These are phyloP conservation scores for Phyllostomus discolor DNA, from an alignment of 2,113 vertebrate species.

Conservation along the genomic window DNA sequence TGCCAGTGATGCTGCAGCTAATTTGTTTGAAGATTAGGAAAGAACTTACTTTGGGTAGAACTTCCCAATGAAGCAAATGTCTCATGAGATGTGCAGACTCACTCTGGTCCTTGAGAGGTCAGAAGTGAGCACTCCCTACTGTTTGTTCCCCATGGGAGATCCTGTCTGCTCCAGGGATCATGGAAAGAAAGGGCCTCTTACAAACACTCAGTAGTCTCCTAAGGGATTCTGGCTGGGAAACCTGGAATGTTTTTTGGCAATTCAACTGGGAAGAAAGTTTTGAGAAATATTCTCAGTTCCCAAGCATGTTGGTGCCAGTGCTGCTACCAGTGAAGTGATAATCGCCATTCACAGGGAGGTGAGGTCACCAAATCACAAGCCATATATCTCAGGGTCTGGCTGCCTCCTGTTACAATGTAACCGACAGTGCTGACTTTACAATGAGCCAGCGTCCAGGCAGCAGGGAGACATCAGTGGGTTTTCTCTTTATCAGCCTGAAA, in stretches of 20 bases:
- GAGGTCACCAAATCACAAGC: background rate
- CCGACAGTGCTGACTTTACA: background rate
- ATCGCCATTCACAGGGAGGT: background rate
- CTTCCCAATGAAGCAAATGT: background rate
- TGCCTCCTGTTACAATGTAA: rapidly evolving
- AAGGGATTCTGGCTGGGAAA: background rate
- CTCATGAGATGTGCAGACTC: rapidly evolving
- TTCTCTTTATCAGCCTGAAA: background rate
- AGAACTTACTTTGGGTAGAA: background rate
- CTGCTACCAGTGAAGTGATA: background rate
- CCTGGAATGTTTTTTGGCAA: background rate
- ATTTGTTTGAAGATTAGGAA: background rate
- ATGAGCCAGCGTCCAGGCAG: background rate
- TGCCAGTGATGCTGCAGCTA: background rate
- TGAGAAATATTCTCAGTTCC: background rate
- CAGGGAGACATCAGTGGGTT: too few relatives aligned
- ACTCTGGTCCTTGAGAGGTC: background rate
- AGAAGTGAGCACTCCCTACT: background rate
- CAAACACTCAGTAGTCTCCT: background rate
- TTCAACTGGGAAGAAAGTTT: background rate
- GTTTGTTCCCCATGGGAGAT: background rate
- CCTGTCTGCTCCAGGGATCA: background rate
- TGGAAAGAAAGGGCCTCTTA: background rate
- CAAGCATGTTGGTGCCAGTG: background rate
- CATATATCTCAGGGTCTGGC: background rate